Evolutionary conservation across 1,140 invertebrate species (phyloP).

Genomic region (Drosophila sechellia): DNA sequence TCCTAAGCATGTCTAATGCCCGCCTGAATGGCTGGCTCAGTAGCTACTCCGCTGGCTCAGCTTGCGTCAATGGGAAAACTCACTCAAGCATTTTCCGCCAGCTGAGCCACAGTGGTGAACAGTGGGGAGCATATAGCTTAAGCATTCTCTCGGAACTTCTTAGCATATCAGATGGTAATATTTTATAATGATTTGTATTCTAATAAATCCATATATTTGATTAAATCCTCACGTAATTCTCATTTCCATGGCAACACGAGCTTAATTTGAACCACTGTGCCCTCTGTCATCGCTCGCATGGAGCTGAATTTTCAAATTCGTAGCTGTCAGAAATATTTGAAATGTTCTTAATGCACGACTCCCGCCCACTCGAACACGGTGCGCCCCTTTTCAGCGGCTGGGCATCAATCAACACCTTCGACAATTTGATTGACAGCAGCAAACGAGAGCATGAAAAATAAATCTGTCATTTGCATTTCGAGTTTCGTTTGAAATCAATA

Average conservation of each 20-base stretch:
- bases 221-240: no score
- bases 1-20: conserved; percentile 60
- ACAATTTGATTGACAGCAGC: conserved; percentile 72
- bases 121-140: background rate
- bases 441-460: conserved; percentile 71
- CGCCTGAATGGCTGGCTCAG: conserved; percentile 55
- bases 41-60: conserved; percentile 21
- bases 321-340: conserved; percentile 56
- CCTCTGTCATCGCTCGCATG: background rate
- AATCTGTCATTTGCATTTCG: conserved; percentile 81
- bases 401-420: conserved; percentile 80
- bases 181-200: no score
- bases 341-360: conserved; percentile 21
- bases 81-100: conserved; percentile 30
- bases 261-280: conserved; percentile 11
- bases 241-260: no score
- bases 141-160: no score
- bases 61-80: conserved; percentile 23
- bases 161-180: no score
- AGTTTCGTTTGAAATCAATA: conserved; percentile 76
- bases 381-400: conserved; percentile 33
- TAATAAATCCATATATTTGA: no score
- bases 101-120: no score
- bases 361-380: background rate
- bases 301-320: conserved; percentile 21